Evolutionary conservation across 2,888 invertebrate genomes (phyloP), one percentile per base, ranked within the genome.

Genomic region (Boloria selene): DNA sequence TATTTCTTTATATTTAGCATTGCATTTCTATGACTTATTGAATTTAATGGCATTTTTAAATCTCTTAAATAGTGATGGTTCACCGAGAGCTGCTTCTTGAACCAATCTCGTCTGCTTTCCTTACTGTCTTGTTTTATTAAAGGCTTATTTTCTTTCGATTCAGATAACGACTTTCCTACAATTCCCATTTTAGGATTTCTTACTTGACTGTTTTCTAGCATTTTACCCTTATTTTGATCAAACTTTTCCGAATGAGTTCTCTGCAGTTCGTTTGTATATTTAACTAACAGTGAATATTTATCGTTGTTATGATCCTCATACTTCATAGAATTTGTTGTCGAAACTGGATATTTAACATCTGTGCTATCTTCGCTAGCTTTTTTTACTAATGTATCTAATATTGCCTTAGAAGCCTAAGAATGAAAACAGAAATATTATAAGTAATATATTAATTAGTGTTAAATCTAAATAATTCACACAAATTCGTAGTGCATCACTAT

Each of bases 21-120:
- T 5, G 97, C 97, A 52, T 96, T 97, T 55, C 97, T 94, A 83
- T 97, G 97, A 84, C 97, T 96, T 72, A 97, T 95, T 0, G 96
- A 96, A 79, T 96, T 96, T 71, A 96, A 93, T 74, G 96, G 96
- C 79, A 96, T 93, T 75, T 94, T 93, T 65, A 96, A 92, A 76
- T 95, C 94, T 81, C 94, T 95, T 67, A 96, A 93, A 78, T 96
- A 96, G 76, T 96, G 94, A 64, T 95, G 95, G 76, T 94, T 93
- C 1, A 93, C 92, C 17, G 93, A 92, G 55, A 92, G 67, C 69
- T 91, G 92, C 70, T 91, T 92, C 73, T 88, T 92, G 3, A 92
- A 70, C 92, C 92, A 92, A 71, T 91, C 92, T 45, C 87, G 82
- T 70, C 81, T 86, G 64, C 89, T 90, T 64, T 86, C 90, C 68